Percentiles rank a stretch among this genome's conserved stretches.
These are phyloP conservation scores for Thymallus thymallus DNA, from an alignment of 2,113 vertebrate species.

Conservation along the genomic window DNA sequence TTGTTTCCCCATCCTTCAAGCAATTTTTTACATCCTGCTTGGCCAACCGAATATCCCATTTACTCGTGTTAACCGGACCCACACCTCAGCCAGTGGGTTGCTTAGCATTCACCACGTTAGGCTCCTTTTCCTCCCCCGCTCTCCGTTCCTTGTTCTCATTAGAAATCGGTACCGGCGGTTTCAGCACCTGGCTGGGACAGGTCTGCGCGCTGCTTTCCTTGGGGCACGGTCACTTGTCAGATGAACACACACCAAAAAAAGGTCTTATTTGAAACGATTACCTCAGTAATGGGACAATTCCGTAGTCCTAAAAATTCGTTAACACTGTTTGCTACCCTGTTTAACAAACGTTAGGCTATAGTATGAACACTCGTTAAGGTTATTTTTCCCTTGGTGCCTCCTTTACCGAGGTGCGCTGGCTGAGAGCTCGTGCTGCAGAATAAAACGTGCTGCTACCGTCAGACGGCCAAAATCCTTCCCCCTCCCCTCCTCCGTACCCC, in stretches of 20 bases:
- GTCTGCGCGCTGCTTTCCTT: background rate
- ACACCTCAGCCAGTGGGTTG: constrained; percentile 45
- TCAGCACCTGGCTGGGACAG: constrained; percentile 21
- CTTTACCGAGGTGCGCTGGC: background rate
- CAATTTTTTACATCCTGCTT: constrained; percentile 70
- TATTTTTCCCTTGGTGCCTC: background rate
- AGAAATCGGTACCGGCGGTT: constrained; percentile 22
- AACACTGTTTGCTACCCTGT: background rate
- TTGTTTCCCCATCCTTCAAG: constrained; percentile 68
- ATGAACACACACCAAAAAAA: background rate
- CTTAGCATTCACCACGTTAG: constrained; percentile 44
- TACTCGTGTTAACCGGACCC: constrained; percentile 45
- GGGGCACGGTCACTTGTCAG: background rate
- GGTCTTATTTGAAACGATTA: background rate
- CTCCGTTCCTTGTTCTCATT: constrained; percentile 24
- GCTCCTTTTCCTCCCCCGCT: constrained; percentile 17
- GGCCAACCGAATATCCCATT: constrained; percentile 67
- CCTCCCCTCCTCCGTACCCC: background rate
- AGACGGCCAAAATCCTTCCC: constrained; percentile 11
- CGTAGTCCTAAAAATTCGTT: no score
- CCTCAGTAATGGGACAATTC: background rate
- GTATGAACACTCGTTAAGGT: background rate
- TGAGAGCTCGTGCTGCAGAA: constrained; percentile 61
- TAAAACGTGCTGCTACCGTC: constrained; percentile 38
- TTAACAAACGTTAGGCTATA: background rate